A percentile compares a stretch with the other conserved stretches of the same genome.
These are phyloP conservation scores for Maniola hyperantus DNA, from an alignment of 2,888 invertebrate genomes.

Conservation along the genomic window DNA sequence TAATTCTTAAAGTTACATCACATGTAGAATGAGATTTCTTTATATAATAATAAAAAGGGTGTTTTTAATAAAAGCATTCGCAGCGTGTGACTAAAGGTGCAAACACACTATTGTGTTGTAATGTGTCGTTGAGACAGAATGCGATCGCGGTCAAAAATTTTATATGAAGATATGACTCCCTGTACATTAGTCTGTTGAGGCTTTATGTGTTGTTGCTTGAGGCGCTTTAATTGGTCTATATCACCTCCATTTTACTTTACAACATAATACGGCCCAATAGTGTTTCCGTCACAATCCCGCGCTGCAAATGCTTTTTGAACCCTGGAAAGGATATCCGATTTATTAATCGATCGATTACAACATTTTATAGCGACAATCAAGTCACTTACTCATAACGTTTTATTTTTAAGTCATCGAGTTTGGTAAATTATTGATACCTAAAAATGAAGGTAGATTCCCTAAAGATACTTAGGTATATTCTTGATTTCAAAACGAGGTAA, in stretches of 20 bases:
- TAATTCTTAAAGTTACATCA: conserved; percentile 80
- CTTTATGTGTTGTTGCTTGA: too few species aligned
- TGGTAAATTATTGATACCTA: background rate
- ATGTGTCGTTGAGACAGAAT: background rate
- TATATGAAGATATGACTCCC: too few species aligned
- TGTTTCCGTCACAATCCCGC: background rate
- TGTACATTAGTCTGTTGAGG: too few species aligned
- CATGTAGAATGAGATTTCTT: conserved; percentile 79
- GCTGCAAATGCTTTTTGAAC: conserved; percentile 2
- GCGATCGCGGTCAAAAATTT: too few species aligned
- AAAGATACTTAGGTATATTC: too few species aligned
- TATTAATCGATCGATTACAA: background rate
- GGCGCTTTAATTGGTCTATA: too few species aligned
- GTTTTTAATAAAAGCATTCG: conserved; percentile 2
- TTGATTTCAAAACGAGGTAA: too few species aligned
- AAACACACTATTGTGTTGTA: background rate
- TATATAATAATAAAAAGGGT: conserved; percentile 42
- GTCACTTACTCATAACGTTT: background rate
- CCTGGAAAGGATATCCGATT: background rate
- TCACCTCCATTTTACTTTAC: too few species aligned
- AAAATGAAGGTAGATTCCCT: too few species aligned
- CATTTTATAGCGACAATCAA: background rate
- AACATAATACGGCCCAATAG: too few species aligned
- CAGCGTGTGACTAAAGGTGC: background rate
- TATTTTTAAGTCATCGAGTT: too few species aligned